These are phyloP conservation scores for Micrasema longulum DNA, from an alignment of 1,140 invertebrate genomes.

Conservation along the genomic window DNA sequence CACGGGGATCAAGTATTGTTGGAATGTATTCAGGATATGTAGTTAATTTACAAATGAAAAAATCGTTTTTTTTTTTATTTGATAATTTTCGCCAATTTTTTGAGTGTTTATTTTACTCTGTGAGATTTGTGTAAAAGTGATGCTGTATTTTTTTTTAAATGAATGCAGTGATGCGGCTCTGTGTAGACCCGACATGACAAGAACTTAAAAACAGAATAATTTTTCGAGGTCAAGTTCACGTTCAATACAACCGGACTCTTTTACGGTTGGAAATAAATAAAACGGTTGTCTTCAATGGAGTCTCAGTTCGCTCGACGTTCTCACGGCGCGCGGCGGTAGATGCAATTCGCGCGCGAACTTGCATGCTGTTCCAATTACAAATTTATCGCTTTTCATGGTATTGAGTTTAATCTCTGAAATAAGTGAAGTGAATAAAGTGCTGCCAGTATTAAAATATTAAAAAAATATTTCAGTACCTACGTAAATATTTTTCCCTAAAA, in stretches of 20 bases:
- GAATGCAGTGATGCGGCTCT: background rate
- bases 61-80: too few species aligned
- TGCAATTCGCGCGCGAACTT: background rate
- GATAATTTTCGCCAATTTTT: too few species aligned
- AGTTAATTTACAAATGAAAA: too few species aligned
- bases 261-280: conserved; percentile 29
- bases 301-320: background rate
- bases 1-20: too few species aligned
- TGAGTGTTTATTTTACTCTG: too few species aligned
- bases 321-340: background rate
- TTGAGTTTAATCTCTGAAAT: background rate
- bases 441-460: background rate
- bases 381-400: background rate
- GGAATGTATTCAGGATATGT: too few species aligned
- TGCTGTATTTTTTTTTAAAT: too few species aligned
- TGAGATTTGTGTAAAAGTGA: too few species aligned
- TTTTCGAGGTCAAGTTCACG: conserved; percentile 26
- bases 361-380: background rate
- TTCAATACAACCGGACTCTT: conserved; percentile 25
- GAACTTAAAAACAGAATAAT: background rate
- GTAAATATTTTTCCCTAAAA: background rate
- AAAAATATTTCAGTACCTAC: background rate
- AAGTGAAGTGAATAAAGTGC: background rate
- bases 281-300: conserved; percentile 31
- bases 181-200: background rate